A percentile compares a stretch with the other conserved stretches of the same genome.
These are phyloP conservation scores for Sinelater perroti DNA, from an alignment of 2,888 invertebrate species.

Conservation along the genomic window DNA sequence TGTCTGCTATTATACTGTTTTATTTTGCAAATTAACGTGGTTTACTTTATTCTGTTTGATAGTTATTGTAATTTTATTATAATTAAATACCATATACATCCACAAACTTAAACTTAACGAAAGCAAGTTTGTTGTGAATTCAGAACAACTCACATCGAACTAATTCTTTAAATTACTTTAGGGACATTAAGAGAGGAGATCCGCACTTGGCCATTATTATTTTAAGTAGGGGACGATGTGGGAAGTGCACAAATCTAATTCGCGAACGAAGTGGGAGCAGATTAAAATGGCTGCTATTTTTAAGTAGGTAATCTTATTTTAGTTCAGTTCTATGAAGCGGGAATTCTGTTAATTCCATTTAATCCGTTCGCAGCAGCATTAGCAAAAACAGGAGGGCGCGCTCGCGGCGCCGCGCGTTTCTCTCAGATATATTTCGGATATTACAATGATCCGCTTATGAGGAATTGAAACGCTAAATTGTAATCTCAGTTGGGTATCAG, in stretches of 20 bases:
- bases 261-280: slow-evolving; percentile 12
- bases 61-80: no score
- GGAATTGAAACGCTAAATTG: slow-evolving; percentile 44
- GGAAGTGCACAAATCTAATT: slow-evolving; percentile 18
- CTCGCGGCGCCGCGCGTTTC: slow-evolving; percentile 29
- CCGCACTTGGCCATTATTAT: background rate
- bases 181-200: no score
- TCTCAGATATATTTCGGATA: slow-evolving; percentile 42
- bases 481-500: slow-evolving; percentile 42
- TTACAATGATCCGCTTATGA: slow-evolving; percentile 48
- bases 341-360: slow-evolving; percentile 45
- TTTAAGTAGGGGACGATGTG: slow-evolving; percentile 3
- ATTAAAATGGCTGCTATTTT: slow-evolving; percentile 34
- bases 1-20: no score
- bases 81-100: no score
- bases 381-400: slow-evolving; percentile 45
- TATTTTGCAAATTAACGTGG: no score
- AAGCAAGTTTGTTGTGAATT: no score
- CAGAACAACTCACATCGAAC: no score
- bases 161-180: no score
- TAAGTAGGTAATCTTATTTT: slow-evolving; percentile 38
- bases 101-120: no score
- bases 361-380: slow-evolving; percentile 43
- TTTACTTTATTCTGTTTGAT: no score
- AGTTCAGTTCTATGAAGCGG: slow-evolving; percentile 43